phyloP scores from a whole-genome alignment of 2,888 invertebrate genomes.

The Morinoia aosen region DNA sequence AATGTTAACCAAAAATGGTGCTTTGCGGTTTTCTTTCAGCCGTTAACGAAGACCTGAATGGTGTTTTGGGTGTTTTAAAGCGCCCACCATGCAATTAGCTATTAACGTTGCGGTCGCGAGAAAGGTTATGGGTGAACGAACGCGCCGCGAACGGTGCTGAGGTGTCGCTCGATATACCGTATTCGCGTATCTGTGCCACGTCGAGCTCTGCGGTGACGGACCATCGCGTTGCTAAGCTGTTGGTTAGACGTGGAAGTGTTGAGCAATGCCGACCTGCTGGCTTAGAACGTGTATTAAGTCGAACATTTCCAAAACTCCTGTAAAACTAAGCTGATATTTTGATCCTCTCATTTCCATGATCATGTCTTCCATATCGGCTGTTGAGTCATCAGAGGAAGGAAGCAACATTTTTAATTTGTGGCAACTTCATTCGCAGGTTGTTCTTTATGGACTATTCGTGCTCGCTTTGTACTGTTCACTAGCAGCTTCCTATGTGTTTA shows the following conservation, averaged over 20 bases:
- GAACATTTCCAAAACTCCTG: background rate
- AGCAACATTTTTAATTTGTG: no score
- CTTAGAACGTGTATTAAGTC: background rate
- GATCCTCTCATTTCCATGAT: no score
- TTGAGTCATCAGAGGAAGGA: no score
- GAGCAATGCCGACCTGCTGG: background rate
- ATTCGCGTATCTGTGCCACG: background rate
- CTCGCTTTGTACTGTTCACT: no score
- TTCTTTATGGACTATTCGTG: no score
- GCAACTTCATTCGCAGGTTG: no score
- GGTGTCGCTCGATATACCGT: background rate
- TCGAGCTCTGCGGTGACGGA: background rate
- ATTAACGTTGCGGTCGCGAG: constrained; percentile 5
- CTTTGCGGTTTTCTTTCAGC: constrained; percentile 31
- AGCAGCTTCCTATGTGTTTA: no score
- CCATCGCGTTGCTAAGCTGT: background rate
- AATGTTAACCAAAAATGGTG: constrained; percentile 21
- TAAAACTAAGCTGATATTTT: background rate
- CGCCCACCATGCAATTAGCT: background rate
- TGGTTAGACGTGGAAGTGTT: background rate
- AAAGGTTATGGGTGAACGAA: constrained; percentile 28
- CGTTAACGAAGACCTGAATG: constrained; percentile 9
- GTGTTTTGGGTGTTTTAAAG: constrained; percentile 17
- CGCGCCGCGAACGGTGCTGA: background rate
- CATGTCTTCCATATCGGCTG: no score